A percentile compares a stretch with the other conserved stretches of the same genome.
Evolutionary conservation across 2,888 invertebrate species (phyloP).

Genomic region (Drosophila setosimentum): DNA sequence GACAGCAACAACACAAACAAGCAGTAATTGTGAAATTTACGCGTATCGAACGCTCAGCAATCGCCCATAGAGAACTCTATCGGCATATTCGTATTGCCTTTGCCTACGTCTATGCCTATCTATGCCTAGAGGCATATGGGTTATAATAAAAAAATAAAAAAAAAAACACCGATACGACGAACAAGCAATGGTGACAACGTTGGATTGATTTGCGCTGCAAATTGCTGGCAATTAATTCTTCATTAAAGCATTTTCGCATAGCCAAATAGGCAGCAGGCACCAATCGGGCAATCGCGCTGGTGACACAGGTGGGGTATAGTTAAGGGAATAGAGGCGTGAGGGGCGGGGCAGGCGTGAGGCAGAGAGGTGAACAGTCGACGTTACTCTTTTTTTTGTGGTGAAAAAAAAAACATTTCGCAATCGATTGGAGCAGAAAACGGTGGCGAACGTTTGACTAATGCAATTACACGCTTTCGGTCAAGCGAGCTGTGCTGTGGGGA

Average conservation of each 20-base stretch:
- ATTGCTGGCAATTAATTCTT: constrained; percentile 84
- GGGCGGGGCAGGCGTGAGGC: too few relatives aligned
- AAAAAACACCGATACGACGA: constrained; percentile 10
- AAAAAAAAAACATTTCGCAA: constrained; percentile 75
- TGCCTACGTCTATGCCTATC: constrained; percentile 13
- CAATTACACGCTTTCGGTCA: constrained; percentile 81
- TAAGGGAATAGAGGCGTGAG: neutral
- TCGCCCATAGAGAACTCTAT: constrained; percentile 30
- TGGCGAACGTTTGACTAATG: constrained; percentile 65
- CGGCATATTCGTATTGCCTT: constrained; percentile 18
- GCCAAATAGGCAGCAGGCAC: constrained; percentile 59
- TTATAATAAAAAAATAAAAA: constrained; percentile 5
- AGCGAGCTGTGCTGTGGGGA: constrained; percentile 57
- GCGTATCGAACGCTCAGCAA: constrained; percentile 60
- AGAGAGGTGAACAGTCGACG: neutral
- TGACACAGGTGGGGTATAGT: neutral
- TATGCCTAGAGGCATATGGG: constrained; percentile 28
- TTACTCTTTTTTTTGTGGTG: constrained; percentile 48
- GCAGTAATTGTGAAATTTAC: constrained; percentile 77
- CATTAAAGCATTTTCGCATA: constrained; percentile 83
- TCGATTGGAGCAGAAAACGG: constrained; percentile 44
- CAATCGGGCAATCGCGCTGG: constrained; percentile 14
- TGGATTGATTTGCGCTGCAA: constrained; percentile 82
- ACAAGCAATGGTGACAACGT: constrained; percentile 64
- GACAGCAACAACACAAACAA: constrained; percentile 22